A percentile compares a stretch with the other conserved stretches of the same genome.
Evolutionary conservation across 2,797 vertebrate genomes (phyloP).

Genomic region (Tarsius wallacei): DNA sequence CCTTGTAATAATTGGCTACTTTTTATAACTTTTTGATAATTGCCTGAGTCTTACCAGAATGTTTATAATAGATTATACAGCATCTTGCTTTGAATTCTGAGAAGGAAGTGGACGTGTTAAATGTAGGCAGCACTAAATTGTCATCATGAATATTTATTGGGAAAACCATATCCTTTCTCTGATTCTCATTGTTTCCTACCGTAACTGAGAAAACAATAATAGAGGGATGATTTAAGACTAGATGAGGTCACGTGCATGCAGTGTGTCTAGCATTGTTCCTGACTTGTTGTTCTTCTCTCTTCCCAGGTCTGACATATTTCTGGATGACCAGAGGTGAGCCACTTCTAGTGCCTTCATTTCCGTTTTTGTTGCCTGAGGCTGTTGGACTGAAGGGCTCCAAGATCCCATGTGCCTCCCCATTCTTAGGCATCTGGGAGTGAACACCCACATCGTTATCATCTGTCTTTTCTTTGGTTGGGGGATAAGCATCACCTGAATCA

Average conservation of each 20-base stretch:
- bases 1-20: background rate
- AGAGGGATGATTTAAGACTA: background rate
- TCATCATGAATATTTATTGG: background rate
- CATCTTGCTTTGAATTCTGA: slow-evolving; percentile 25
- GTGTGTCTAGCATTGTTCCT: background rate
- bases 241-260: background rate
- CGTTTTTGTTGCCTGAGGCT: background rate
- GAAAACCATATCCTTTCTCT: background rate
- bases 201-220: background rate
- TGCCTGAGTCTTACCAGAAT: background rate
- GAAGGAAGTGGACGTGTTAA: background rate
- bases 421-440: background rate
- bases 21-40: background rate
- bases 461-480: accelerated
- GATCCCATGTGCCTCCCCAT: accelerated
- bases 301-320: background rate
- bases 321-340: background rate
- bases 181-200: background rate
- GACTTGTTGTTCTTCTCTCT: background rate
- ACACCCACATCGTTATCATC: background rate
- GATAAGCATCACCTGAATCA: background rate
- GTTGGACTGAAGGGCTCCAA: background rate
- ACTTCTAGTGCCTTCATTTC: background rate
- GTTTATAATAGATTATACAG: background rate
- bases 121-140: background rate